Conservation (phyloP, 1,140 invertebrate genomes). For the Dinothrombium tinctorium region DNA sequence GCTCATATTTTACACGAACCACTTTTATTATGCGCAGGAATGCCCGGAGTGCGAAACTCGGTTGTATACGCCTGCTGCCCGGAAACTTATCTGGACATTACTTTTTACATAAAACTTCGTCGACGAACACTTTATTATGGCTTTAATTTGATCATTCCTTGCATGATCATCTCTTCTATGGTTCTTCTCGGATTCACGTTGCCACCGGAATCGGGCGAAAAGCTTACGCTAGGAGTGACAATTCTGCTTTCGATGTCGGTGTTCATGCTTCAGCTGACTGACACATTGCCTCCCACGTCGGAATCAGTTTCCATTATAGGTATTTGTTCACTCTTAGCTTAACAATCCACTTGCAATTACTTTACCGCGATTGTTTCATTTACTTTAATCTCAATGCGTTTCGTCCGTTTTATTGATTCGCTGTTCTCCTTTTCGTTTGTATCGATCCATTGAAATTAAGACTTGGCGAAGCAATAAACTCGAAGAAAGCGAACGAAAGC, state of each 20-base stretch:
- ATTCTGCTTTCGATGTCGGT: conserved; percentile 97
- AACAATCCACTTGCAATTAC: background rate
- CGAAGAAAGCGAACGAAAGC: too few relatives aligned
- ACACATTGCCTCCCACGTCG: conserved; percentile 47
- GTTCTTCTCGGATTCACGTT: conserved; percentile 92
- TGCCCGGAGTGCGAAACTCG: conserved; percentile 71
- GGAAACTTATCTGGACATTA: conserved; percentile 89
- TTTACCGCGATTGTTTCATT: background rate
- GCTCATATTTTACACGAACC: too few relatives aligned
- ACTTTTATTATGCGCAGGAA: too few relatives aligned
- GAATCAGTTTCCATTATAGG: conserved; percentile 93
- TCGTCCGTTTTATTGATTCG: background rate
- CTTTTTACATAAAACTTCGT: conserved; percentile 88
- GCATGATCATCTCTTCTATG: conserved; percentile 91
- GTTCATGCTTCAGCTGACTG: conserved; percentile 83
- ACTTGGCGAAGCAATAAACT: too few relatives aligned
- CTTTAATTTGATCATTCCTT: conserved; percentile 98
- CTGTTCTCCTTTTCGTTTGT: too few relatives aligned
- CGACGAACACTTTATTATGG: conserved; percentile 96
- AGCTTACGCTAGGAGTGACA: conserved; percentile 94
- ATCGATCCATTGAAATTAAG: background rate
- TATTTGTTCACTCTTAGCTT: conserved; percentile 20
- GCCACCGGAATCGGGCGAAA: conserved; percentile 95
- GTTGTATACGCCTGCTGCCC: conserved; percentile 84
- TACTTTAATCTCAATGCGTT: background rate